Base-by-base conservation (phyloP, 2,797 vertebrate species). In the Echiichthys vipera region DNA sequence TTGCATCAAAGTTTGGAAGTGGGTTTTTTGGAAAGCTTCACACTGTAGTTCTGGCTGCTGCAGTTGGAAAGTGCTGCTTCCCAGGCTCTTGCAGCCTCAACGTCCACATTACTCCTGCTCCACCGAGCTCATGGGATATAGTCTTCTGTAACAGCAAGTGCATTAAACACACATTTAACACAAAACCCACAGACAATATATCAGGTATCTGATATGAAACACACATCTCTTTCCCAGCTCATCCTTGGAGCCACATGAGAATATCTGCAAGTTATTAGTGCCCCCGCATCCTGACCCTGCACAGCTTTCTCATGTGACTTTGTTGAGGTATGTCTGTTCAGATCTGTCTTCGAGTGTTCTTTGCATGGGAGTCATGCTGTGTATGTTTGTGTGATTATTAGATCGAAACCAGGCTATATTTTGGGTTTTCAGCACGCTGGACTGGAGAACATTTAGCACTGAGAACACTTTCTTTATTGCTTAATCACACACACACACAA, bases 201-300 rank as follows among this genome's bases (percentile, higher is more conserved):
- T 85, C 57, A 86, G 72, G 83, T 84, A 58, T 86, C 77, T 71
- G 18, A 78, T 75, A 77, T 72, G 53, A 74, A 78, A 74, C 40
- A 25, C 53, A 63, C 47, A 20, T 77, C 67, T 71, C 36, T 80
- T 78, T 87, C 59, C 67, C 69, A 84, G 71, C 68, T 81, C 78
- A 84, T 80, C 74, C 24, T 77, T 20, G 58, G 73, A 73, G 39
- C 67, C 77, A 34, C 55, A 40, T 58, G 74, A 84, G 83, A 62
- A 65, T 74, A 54, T 86, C 81, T 89, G 86, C 39, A 87, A 83
- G 78, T 87, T 82, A 81, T 91, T 86, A 85, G 73, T 77, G 71
- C 50, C 62, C 65, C 78, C 20, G 15, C 73, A 82, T 80, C 67
- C 58, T 34, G 78, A 73, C 84, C 70, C 71, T 49, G 66, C 27